Evolutionary conservation across 2,113 vertebrate genomes (phyloP), one percentile per base, ranked within the genome.

Genomic region (Oreotrochilus melanogaster): DNA sequence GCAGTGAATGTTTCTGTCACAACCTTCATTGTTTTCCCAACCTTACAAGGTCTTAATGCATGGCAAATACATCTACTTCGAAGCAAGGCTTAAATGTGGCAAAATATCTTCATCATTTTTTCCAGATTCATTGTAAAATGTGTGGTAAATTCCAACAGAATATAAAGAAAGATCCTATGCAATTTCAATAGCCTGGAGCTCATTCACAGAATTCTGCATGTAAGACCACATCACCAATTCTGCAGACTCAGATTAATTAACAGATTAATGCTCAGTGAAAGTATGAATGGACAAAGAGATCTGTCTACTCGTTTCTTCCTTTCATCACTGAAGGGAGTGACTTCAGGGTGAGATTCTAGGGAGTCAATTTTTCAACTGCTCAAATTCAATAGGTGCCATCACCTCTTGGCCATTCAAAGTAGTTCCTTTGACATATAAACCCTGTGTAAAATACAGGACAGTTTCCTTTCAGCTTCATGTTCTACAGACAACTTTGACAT

Each of bases 111-210:
- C 10, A 37, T 16, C 61, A 14, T 6, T 83, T 78, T 83, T 71
- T 57, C 45, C 12, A 39, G 43, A 66, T 58, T 16, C 57, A 39
- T 15, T 61, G 22, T 39, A 82, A 82, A 82, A 66, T 33, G 5
- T 30, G 14, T 43, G 14, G 17, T 78, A 57, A 58, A 61, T 82
- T 86, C 65, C 78, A 35, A 74, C 0, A 0, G 42, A 7, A 19
- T 58, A 31, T 53, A 67, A 79, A 30, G 45, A 83, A 78, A 83
- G 12, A 22, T 31, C 47, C 53, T 62, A 23, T 37, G 19, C 10
- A 47, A 39, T 14, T 57, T 61, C 47, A 57, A 1, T 11, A 43
- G 75, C 11, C 45, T 3, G 0, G 1, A 80, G 18, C 21, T 43
- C 4, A 1, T 57, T 60, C 45, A 39, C 27, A 76, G 53, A 67